Evolutionary conservation across 1,140 invertebrate genomes (phyloP).

Genomic region (Pachypeltis micranthus): DNA sequence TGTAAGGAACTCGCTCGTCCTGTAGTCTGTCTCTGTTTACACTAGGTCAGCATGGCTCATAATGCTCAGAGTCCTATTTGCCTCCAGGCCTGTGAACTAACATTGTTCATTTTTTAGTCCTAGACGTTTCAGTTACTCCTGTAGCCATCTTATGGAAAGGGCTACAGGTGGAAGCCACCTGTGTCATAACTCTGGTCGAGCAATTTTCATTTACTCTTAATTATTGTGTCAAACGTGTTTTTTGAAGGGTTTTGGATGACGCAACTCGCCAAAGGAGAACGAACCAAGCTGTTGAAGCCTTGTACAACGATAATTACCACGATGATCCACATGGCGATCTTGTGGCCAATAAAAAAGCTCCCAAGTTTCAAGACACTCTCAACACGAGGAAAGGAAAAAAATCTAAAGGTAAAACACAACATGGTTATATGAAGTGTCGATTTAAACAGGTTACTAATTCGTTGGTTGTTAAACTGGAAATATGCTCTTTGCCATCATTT

Average conservation of each 20-base stretch:
- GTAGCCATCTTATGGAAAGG: not conserved
- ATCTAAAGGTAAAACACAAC: conserved; percentile 45
- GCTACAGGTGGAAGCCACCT: not conserved
- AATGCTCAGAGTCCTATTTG: not conserved
- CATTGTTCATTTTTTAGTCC: not conserved
- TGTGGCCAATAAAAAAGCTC: conserved; percentile 87
- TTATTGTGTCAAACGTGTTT: too few species aligned
- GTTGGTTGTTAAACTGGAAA: too few species aligned
- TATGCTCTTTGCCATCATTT: too few species aligned
- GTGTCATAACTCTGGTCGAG: not conserved
- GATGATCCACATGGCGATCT: conserved; percentile 95
- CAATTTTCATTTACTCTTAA: not conserved
- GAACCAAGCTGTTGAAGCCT: conserved; percentile 80
- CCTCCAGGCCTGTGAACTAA: not conserved
- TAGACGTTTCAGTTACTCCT: not conserved
- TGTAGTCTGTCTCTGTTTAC: too few species aligned
- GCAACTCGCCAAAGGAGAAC: conserved; percentile 70
- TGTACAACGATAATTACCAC: conserved; percentile 96
- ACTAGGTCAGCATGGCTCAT: too few species aligned
- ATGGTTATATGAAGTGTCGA: too few species aligned
- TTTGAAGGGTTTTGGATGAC: conserved; percentile 65
- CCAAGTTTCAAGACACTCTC: conserved; percentile 87
- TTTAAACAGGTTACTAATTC: too few species aligned
- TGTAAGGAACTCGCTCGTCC: too few species aligned
- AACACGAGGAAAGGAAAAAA: conserved; percentile 58